Percentiles rank a stretch among this genome's conserved stretches.
phyloP scores from a whole-genome alignment of 2,888 invertebrate genomes.

The Sesamia inferens region DNA sequence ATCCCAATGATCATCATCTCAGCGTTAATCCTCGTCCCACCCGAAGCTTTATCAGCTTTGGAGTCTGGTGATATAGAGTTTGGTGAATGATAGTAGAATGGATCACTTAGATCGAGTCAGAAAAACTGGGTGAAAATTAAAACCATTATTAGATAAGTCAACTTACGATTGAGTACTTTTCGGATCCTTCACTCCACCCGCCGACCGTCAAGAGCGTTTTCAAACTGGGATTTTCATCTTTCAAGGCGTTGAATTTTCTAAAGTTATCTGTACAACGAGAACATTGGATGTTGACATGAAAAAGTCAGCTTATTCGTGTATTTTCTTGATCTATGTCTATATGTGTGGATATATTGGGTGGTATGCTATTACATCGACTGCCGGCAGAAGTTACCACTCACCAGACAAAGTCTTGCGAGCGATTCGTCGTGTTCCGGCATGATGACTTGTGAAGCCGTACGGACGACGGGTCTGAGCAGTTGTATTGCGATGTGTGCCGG shows the following conservation, averaged over 20 bases:
- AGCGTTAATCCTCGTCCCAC: too few species aligned
- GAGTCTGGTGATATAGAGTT: too few species aligned
- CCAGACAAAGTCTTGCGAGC: too few species aligned
- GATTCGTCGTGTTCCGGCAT: too few species aligned
- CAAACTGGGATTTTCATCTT: conserved; percentile 84
- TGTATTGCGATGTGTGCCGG: too few species aligned
- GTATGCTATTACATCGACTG: too few species aligned
- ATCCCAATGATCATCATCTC: too few species aligned
- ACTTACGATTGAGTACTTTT: conserved; percentile 89
- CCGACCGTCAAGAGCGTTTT: conserved; percentile 92
- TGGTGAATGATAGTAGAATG: not conserved
- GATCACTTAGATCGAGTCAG: not conserved
- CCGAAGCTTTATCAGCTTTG: too few species aligned
- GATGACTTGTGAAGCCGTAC: too few species aligned
- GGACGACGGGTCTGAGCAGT: too few species aligned
- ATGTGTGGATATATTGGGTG: not conserved
- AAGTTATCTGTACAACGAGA: conserved; percentile 81
- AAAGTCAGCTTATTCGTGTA: not conserved
- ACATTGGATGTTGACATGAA: not conserved
- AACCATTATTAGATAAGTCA: conserved; percentile 31
- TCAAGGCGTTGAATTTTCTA: conserved; percentile 88
- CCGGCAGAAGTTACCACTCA: too few species aligned
- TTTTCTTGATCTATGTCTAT: not conserved
- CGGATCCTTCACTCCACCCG: conserved; percentile 92
- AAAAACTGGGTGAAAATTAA: conserved; percentile 22